Base-by-base conservation (phyloP, 2,113 vertebrate species). In the Passer domesticus region DNA sequence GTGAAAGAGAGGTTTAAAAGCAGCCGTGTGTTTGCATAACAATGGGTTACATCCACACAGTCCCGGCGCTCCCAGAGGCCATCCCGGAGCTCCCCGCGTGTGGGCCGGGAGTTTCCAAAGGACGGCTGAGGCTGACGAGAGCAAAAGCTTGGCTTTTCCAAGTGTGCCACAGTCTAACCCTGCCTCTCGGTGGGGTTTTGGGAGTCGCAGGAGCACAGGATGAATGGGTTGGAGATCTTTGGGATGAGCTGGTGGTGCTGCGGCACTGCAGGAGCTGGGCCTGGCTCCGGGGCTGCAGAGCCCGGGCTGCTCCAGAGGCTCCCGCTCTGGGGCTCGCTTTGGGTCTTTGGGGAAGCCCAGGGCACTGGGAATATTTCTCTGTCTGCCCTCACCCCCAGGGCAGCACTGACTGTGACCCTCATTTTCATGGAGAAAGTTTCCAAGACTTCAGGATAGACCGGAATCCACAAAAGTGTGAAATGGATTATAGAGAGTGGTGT, bases 1-100 rank as follows among this genome's bases (percentile, higher is more conserved):
- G 53, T 55, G 75, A 64, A 58, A 43, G 59, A 7, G 84, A 63
- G 70, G 46, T 91, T 92, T 44, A 55, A 66, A 85, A 70, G 85
- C n/a, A 79, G 60, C 31, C 15, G 31, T 18, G 59, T 95, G 93
- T 95, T 95, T 93, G 85, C 91, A 63, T n/a, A 80, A 74, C 82
- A 82, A 16, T 46, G 83, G 78, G 44, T 94, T 59, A 13, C 3
- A 56, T 37, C 82, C 56, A 33, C 90, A 27, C 83, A 56, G 14
- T 56, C 11, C 75, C 4, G 9, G 31, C 58, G 90, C 85, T 46
- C 33, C 27, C 1, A 1, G 10, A 11, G 46, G 1, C 81, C 80
- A 1, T 44, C 47, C 4, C 6, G 52, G 13, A 87, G 92, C 62
- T 85, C 66, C 87, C 47, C 18, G 58, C 35, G 3, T 33, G 15